Conservation (phyloP, 1,140 invertebrate genomes). For the Drosophila rhopaloa region DNA sequence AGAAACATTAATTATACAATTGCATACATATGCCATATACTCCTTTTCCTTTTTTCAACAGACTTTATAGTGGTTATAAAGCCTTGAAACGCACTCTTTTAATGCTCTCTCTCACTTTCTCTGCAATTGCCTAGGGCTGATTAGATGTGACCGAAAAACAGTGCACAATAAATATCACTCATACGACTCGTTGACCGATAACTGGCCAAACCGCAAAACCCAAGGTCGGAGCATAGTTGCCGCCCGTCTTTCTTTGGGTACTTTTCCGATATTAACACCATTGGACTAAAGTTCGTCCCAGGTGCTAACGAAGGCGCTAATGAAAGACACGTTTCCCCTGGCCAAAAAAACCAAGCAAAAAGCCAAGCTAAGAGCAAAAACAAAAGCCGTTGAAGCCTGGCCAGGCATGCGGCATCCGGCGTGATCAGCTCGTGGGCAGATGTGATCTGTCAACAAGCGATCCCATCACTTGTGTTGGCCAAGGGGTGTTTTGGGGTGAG, state of each 20-base stretch:
- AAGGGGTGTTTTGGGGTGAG: background rate
- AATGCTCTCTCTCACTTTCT: conserved; percentile 27
- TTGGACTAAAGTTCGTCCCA: conserved; percentile 37
- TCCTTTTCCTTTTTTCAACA: no score
- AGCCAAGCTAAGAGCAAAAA: conserved; percentile 41
- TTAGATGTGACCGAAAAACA: conserved; percentile 38
- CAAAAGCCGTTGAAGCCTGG: conserved; percentile 53
- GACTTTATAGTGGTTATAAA: background rate
- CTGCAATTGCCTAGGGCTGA: conserved; percentile 23
- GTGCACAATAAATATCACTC: conserved; percentile 39
- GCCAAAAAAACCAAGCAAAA: conserved; percentile 24
- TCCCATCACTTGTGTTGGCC: conserved; percentile 5
- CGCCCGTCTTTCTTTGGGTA: conserved; percentile 33
- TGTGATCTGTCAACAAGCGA: conserved; percentile 49
- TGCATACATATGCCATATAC: no score
- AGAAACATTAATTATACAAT: no score
- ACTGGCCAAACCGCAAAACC: conserved; percentile 17
- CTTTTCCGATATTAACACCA: conserved; percentile 65
- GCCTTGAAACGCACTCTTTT: background rate
- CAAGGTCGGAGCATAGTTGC: conserved; percentile 51
- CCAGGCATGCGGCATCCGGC: conserved; percentile 53
- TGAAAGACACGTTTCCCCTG: conserved; percentile 68
- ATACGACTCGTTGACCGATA: conserved; percentile 70
- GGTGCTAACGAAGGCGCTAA: conserved; percentile 73
- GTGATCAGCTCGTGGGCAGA: conserved; percentile 68